These are phyloP conservation scores for Stratiomys singularior DNA, from an alignment of 2,888 invertebrate species.

Conservation along the genomic window DNA sequence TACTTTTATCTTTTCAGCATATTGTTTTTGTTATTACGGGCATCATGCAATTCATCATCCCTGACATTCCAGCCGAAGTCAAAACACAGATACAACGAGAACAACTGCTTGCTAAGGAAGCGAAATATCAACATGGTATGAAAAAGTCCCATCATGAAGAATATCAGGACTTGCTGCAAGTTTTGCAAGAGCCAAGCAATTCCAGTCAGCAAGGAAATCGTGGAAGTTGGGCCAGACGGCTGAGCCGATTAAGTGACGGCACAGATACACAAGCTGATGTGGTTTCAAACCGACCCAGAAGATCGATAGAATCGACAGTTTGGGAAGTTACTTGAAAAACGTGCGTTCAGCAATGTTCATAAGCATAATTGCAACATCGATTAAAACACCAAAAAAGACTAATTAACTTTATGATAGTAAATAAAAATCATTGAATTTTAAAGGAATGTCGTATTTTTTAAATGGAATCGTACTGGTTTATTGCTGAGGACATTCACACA, in stretches of 20 bases:
- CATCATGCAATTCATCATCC: constrained; percentile 89
- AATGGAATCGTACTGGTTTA: too few species aligned
- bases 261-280: constrained; percentile 72
- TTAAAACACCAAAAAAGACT: constrained; percentile 26
- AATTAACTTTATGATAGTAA: background rate
- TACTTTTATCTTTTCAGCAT: too few species aligned
- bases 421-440: too few species aligned
- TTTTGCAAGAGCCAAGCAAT: constrained; percentile 68
- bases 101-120: constrained; percentile 83
- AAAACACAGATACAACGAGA: constrained; percentile 87
- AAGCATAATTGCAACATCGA: background rate
- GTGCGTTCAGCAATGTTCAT: background rate
- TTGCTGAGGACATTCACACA: too few species aligned
- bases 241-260: constrained; percentile 75
- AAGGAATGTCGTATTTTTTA: too few species aligned
- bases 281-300: constrained; percentile 69
- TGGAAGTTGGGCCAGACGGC: constrained; percentile 76
- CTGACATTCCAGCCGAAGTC: constrained; percentile 83
- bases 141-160: constrained; percentile 74
- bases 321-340: constrained; percentile 67
- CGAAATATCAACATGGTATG: constrained; percentile 84
- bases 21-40: constrained; percentile 89
- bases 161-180: constrained; percentile 73
- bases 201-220: constrained; percentile 60
- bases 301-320: constrained; percentile 68